Evolutionary conservation across 2,797 vertebrate genomes (phyloP).

Genomic region (Poecilia gillii): DNA sequence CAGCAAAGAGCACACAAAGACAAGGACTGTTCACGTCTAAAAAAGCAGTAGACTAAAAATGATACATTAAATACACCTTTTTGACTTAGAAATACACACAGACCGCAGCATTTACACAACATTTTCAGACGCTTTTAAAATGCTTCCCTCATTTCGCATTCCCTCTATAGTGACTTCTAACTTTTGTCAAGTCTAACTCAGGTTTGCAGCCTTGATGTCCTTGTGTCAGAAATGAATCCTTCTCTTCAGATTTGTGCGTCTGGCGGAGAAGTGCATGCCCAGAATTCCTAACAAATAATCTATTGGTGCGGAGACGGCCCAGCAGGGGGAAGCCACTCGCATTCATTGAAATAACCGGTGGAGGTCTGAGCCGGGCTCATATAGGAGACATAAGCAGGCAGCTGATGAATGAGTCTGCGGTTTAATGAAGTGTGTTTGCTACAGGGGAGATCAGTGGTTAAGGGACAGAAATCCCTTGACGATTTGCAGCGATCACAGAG

Average conservation of each 20-base stretch:
- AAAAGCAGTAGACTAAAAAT: neutral
- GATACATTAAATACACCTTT: neutral
- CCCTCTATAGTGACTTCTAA: slow-evolving; percentile 33
- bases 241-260: slow-evolving; percentile 59
- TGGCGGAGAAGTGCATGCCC: slow-evolving; percentile 53
- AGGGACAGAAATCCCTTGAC: slow-evolving; percentile 61
- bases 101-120: slow-evolving; percentile 4
- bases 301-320: slow-evolving; percentile 42
- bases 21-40: neutral
- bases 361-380: slow-evolving; percentile 42
- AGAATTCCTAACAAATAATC: slow-evolving; percentile 72
- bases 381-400: slow-evolving; percentile 52
- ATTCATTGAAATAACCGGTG: slow-evolving; percentile 52
- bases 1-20: neutral
- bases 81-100: neutral
- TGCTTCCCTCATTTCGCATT: slow-evolving; percentile 6
- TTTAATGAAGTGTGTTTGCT: slow-evolving; percentile 80
- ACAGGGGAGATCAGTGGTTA: slow-evolving; percentile 63
- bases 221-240: slow-evolving; percentile 55
- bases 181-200: slow-evolving; percentile 57
- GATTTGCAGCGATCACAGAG: slow-evolving; percentile 38
- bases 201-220: slow-evolving; percentile 42
- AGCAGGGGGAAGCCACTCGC: slow-evolving; percentile 53
- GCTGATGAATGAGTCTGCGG: slow-evolving; percentile 71
- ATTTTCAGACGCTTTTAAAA: neutral